A percentile compares a stretch with the other conserved stretches of the same genome.
Conservation (phyloP, 2,113 vertebrate species). For the Shinisaurus crocodilurus region DNA sequence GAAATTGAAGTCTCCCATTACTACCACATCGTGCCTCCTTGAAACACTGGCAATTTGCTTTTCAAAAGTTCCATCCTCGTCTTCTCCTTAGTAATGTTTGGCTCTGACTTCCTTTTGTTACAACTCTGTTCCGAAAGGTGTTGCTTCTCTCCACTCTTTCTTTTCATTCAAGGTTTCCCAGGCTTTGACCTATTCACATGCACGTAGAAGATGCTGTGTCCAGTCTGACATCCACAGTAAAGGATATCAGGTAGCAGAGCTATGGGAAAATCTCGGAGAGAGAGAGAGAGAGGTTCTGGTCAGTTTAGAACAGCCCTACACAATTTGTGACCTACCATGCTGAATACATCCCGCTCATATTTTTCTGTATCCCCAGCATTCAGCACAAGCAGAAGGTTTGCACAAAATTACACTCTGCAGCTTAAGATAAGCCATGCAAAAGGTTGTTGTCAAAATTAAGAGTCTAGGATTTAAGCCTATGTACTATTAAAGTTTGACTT, state of each 20-base stretch:
- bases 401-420: too few relatives aligned
- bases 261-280: background rate
- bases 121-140: background rate
- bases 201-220: background rate
- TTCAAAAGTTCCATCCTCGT: too few relatives aligned
- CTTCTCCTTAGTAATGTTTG: background rate
- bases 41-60: too few relatives aligned
- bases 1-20: too few relatives aligned
- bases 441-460: too few relatives aligned
- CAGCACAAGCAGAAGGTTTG: background rate
- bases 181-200: background rate
- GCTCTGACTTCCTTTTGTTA: background rate
- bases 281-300: background rate
- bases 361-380: background rate
- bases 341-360: background rate
- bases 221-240: background rate
- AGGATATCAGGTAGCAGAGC: background rate
- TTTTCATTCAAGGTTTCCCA: background rate
- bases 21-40: too few relatives aligned
- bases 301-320: background rate
- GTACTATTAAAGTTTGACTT: too few relatives aligned
- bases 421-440: too few relatives aligned
- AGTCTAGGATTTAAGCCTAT: too few relatives aligned
- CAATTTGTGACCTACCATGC: too few relatives aligned
- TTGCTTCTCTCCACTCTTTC: background rate